Conservation (phyloP, 2,888 invertebrate species). For the Tenthredo scrophulariae region DNA sequence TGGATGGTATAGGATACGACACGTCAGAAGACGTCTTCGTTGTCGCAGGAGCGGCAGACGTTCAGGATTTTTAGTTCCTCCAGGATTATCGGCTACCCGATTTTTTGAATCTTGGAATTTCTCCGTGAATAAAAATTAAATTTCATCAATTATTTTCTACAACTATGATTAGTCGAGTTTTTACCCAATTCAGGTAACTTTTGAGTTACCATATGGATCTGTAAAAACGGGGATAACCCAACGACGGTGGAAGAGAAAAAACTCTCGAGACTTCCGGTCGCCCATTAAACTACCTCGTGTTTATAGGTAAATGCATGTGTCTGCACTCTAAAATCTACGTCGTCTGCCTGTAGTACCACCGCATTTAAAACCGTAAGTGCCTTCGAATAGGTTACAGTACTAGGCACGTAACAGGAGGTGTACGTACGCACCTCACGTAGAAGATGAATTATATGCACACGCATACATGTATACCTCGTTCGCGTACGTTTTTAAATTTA, state of each 20-base stretch:
- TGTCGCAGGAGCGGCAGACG: neutral
- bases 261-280: neutral
- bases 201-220: neutral
- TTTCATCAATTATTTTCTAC: no score
- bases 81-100: neutral
- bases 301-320: neutral
- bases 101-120: neutral
- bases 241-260: no score
- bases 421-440: neutral
- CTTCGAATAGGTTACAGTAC: neutral
- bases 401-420: neutral
- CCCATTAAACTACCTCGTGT: neutral
- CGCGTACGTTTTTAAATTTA: neutral
- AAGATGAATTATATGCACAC: neutral
- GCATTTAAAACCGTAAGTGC: neutral
- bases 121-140: neutral
- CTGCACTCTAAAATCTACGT: neutral
- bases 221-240: no score
- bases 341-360: neutral
- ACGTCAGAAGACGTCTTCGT: constrained; percentile 6
- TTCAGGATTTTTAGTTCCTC: neutral
- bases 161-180: no score
- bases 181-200: neutral
- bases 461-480: neutral
- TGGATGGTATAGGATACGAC: neutral